These are phyloP conservation scores for Pomacea canaliculata DNA, from an alignment of 2,888 invertebrate genomes.

Conservation along the genomic window DNA sequence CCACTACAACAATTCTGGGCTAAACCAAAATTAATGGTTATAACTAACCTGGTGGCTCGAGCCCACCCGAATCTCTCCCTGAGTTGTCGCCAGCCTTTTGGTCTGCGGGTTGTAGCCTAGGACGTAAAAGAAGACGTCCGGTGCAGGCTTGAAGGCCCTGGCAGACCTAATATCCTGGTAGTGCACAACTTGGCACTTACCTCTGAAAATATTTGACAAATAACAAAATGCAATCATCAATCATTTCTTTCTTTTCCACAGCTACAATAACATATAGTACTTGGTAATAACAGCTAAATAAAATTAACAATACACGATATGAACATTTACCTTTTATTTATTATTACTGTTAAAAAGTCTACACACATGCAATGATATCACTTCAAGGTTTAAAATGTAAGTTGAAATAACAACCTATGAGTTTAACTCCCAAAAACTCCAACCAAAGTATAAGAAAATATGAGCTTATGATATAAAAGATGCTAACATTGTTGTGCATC, in stretches of 20 bases:
- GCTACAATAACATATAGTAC: not conserved
- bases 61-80: conserved; percentile 76
- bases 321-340: too few species aligned
- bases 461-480: too few species aligned
- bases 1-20: too few species aligned
- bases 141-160: conserved; percentile 70
- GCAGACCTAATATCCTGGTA: conserved; percentile 72
- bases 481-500: too few species aligned
- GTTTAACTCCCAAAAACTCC: too few species aligned
- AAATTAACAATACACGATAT: too few species aligned
- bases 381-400: too few species aligned
- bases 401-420: too few species aligned
- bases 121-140: conserved; percentile 74
- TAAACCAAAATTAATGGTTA: too few species aligned
- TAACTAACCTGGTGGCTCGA: conserved; percentile 73
- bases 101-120: conserved; percentile 74
- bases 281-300: not conserved
- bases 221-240: not conserved
- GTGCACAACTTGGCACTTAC: conserved; percentile 73
- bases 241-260: not conserved
- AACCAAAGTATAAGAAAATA: too few species aligned
- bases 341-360: too few species aligned
- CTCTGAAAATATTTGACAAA: conserved; percentile 65
- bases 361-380: too few species aligned
- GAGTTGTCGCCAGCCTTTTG: conserved; percentile 74